Conservation (phyloP, 2,797 vertebrate species). For the Myoxocephalus aenaeus region DNA sequence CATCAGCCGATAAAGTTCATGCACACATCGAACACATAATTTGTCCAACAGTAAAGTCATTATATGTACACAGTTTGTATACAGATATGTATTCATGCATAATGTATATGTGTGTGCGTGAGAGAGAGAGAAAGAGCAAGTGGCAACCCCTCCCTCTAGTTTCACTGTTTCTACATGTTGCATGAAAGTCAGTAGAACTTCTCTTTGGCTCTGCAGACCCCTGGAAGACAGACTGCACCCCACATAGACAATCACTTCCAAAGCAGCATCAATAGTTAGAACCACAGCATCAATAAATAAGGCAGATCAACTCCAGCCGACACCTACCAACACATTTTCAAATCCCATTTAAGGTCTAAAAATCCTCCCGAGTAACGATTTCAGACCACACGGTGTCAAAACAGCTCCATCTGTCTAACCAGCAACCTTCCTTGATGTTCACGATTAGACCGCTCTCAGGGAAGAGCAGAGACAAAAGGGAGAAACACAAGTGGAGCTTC, state of each 20-base stretch:
- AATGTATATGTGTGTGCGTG: neutral
- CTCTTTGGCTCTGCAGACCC: conserved; percentile 8
- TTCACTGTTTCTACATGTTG: neutral
- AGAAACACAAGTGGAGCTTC: neutral
- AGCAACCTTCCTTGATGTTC: conserved; percentile 19
- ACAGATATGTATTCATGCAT: conserved; percentile 13
- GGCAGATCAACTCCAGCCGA: conserved; percentile 15
- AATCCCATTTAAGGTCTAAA: conserved; percentile 23
- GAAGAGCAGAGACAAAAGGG: conserved; percentile 11
- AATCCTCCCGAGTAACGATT: conserved; percentile 14
- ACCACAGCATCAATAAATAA: conserved; percentile 34
- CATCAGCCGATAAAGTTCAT: neutral
- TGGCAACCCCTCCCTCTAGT: neutral
- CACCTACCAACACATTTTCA: conserved; percentile 7
- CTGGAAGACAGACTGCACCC: conserved; percentile 16
- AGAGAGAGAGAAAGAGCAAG: neutral
- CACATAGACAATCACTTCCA: conserved; percentile 21
- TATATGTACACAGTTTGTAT: conserved; percentile 19
- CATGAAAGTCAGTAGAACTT: neutral
- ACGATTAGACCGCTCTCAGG: neutral
- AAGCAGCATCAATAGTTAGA: conserved; percentile 20
- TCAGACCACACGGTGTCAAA: conserved; percentile 34
- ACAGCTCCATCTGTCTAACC: conserved; percentile 30
- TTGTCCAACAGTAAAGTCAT: conserved; percentile 3
- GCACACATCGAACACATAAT: conserved; percentile 12